A percentile compares a stretch with the other conserved stretches of the same genome.
Conservation (phyloP, 92 coral and sea anemone genomes). For the Porites cylindrica region DNA sequence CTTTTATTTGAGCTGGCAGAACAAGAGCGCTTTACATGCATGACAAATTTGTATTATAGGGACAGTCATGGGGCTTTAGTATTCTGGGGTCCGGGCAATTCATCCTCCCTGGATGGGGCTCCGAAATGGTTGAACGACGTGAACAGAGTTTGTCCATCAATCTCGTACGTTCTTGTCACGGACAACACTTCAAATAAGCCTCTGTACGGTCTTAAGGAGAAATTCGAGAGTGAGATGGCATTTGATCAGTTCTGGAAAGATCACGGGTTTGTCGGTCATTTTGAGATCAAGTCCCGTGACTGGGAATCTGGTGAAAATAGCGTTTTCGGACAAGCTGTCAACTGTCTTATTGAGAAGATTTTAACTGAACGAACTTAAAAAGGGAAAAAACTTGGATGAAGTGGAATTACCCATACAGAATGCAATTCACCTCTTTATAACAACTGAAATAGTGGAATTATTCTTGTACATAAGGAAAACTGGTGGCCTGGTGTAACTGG, state of each 20-base stretch:
- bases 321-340: background rate
- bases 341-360: background rate
- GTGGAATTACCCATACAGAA: no score
- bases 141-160: background rate
- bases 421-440: no score
- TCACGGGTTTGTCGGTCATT: background rate
- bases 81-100: slow-evolving; percentile 73
- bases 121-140: slow-evolving; percentile 43
- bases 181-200: slow-evolving; percentile 11
- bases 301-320: background rate
- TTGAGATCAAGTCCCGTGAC: background rate
- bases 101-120: slow-evolving; percentile 54
- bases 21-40: slow-evolving; percentile 17
- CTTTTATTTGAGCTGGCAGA: slow-evolving; percentile 67
- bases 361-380: no score
- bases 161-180: slow-evolving; percentile 65
- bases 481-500: no score
- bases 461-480: no score
- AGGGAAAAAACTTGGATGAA: no score
- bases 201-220: background rate
- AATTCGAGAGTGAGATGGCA: background rate
- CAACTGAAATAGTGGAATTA: no score
- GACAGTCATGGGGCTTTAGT: slow-evolving; percentile 52
- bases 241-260: background rate
- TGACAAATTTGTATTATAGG: slow-evolving; percentile 14